These are phyloP conservation scores for Euwallacea fornicatus DNA, from an alignment of 1,140 invertebrate species.

Conservation along the genomic window DNA sequence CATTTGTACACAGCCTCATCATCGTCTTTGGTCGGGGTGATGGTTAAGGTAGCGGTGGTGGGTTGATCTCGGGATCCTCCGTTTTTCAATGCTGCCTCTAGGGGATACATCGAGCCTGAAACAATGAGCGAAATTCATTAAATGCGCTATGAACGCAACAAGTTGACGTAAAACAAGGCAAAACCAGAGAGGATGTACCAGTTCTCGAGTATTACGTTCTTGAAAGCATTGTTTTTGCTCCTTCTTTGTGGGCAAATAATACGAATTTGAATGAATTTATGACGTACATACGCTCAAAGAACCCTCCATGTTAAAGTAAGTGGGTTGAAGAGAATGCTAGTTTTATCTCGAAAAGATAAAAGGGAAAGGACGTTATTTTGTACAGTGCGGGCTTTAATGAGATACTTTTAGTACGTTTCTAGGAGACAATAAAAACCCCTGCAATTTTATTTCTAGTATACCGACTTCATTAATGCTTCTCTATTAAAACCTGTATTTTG, in stretches of 20 bases:
- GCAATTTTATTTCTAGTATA: too few relatives aligned
- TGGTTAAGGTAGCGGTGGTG: constrained; percentile 70
- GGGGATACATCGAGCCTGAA: constrained; percentile 61
- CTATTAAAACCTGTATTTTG: too few relatives aligned
- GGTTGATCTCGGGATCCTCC: constrained; percentile 69
- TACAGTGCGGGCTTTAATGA: not conserved
- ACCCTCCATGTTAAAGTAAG: not conserved
- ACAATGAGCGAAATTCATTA: constrained; percentile 13
- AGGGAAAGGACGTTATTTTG: constrained; percentile 2
- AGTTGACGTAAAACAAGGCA: constrained; percentile 1
- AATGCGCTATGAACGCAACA: not conserved
- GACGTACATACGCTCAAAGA: constrained; percentile 9
- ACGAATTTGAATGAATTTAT: constrained; percentile 19
- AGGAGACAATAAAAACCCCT: not conserved
- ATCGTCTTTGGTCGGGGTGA: constrained; percentile 79
- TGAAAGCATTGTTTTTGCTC: not conserved
- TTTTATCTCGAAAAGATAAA: constrained; percentile 4
- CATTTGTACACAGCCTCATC: constrained; percentile 81
- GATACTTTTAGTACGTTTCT: not conserved
- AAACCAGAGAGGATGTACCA: constrained; percentile 1
- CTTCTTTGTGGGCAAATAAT: constrained; percentile 7
- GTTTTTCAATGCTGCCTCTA: constrained; percentile 67
- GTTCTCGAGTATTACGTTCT: constrained; percentile 1
- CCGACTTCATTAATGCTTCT: too few relatives aligned
- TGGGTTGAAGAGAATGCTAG: not conserved